Conservation (phyloP, 2,888 invertebrate genomes). For the Drosophila monieri region DNA sequence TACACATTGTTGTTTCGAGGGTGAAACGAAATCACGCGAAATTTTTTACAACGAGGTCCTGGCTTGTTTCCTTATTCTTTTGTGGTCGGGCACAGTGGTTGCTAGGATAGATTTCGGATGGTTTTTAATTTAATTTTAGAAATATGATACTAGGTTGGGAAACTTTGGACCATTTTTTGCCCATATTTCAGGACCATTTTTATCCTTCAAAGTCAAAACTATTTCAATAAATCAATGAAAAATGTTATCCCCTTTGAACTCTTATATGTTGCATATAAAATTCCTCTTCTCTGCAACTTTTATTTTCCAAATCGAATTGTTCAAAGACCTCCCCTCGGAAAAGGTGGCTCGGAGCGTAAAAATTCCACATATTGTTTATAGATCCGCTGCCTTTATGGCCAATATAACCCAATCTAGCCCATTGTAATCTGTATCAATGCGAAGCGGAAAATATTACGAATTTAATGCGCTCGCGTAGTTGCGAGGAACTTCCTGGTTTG, state of each 20-base stretch:
- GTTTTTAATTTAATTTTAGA: background rate
- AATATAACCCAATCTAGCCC: slow-evolving; percentile 42
- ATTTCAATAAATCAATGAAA: too few relatives aligned
- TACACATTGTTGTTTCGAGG: slow-evolving; percentile 49
- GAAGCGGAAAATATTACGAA: slow-evolving; percentile 75
- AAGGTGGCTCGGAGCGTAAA: background rate
- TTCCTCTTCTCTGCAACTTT: background rate
- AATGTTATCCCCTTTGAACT: background rate
- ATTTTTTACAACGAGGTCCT: slow-evolving; percentile 66
- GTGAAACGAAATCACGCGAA: slow-evolving; percentile 73
- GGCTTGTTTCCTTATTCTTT: slow-evolving; percentile 48
- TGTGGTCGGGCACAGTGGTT: slow-evolving; percentile 48
- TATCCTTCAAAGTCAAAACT: too few relatives aligned
- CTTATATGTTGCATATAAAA: background rate
- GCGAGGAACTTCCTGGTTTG: slow-evolving; percentile 50
- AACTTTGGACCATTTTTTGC: too few relatives aligned
- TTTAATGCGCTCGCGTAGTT: slow-evolving; percentile 75
- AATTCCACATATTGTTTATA: slow-evolving; percentile 23
- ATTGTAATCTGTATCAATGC: slow-evolving; percentile 51
- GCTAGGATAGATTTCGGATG: background rate
- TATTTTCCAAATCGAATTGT: background rate
- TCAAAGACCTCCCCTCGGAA: background rate
- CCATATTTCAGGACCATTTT: too few relatives aligned
- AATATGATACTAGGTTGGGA: background rate
- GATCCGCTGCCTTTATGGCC: slow-evolving; percentile 10